Percentiles rank a stretch among this genome's conserved stretches.
Conservation (phyloP, 2,797 vertebrate species). For the Tragelaphus oryx region DNA sequence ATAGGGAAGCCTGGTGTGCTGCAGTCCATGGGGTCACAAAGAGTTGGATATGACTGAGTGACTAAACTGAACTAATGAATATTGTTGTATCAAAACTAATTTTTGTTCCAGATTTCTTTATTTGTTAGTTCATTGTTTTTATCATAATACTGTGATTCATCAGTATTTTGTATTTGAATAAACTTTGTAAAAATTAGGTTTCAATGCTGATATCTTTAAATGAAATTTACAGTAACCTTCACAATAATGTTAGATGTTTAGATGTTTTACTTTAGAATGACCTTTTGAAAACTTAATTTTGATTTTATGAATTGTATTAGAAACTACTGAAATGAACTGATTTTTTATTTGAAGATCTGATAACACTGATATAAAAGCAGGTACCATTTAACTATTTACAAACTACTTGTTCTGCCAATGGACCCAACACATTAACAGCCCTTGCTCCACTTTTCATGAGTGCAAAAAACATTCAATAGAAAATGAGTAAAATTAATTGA, state of each 20-base stretch:
- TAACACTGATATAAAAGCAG: neutral
- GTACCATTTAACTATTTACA: neutral
- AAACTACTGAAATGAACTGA: neutral
- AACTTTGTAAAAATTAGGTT: neutral
- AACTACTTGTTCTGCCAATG: neutral
- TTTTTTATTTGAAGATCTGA: neutral
- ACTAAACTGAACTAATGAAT: neutral
- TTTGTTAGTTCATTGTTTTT: neutral
- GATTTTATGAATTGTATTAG: neutral
- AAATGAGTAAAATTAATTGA: neutral
- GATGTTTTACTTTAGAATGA: neutral
- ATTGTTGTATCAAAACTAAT: neutral
- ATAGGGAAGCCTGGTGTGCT: neutral
- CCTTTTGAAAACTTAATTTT: neutral
- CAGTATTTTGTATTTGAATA: neutral
- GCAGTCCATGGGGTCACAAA: neutral
- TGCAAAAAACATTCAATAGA: neutral
- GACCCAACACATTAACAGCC: neutral
- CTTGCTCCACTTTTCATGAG: neutral
- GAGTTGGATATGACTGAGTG: neutral
- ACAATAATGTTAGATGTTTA: neutral
- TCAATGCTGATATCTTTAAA: neutral
- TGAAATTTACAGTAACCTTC: neutral
- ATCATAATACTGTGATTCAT: neutral
- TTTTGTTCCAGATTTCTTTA: neutral